Evolutionary conservation across 2,797 vertebrate genomes (phyloP).

Genomic region (Geotrypetes seraphini): DNA sequence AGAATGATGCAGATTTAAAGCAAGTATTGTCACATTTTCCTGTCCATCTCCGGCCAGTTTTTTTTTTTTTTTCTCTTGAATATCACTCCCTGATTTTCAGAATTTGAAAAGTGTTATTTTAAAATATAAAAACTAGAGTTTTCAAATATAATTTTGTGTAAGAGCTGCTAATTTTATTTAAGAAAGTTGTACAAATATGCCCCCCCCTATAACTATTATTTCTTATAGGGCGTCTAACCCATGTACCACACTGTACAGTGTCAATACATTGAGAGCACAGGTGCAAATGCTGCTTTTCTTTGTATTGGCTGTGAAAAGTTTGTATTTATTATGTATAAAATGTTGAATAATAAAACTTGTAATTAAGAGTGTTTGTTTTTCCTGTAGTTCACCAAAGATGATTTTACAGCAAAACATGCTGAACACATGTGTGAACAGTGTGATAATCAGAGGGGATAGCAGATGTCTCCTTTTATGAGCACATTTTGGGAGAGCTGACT

Average conservation of each 20-base stretch:
- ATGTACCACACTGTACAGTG: slow-evolving; percentile 49
- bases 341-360: slow-evolving; percentile 98
- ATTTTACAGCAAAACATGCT: too few relatives aligned
- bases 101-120: slow-evolving; percentile 52
- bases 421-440: too few relatives aligned
- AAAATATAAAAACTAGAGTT: slow-evolving; percentile 60
- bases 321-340: slow-evolving; percentile 99
- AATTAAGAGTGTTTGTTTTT: too few relatives aligned
- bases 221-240: slow-evolving; percentile 47
- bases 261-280: slow-evolving; percentile 61
- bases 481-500: too few relatives aligned
- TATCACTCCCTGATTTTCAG: slow-evolving; percentile 29
- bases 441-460: too few relatives aligned
- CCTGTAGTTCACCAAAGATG: too few relatives aligned
- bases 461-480: too few relatives aligned
- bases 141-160: slow-evolving; percentile 66
- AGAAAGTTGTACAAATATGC: slow-evolving; percentile 45
- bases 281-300: slow-evolving; percentile 74
- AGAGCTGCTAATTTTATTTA: slow-evolving; percentile 77
- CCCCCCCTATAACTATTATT: slow-evolving; percentile 67
- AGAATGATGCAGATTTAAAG: slow-evolving; percentile 20
- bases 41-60: slow-evolving; percentile 48
- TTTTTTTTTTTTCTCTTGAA: slow-evolving; percentile 21
- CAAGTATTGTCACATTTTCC: slow-evolving; percentile 20
- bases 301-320: slow-evolving; percentile 96